Evolutionary conservation across 2,797 vertebrate species (phyloP), one percentile per base, ranked within the genome.

Genomic region (Microcaecilia unicolor): DNA sequence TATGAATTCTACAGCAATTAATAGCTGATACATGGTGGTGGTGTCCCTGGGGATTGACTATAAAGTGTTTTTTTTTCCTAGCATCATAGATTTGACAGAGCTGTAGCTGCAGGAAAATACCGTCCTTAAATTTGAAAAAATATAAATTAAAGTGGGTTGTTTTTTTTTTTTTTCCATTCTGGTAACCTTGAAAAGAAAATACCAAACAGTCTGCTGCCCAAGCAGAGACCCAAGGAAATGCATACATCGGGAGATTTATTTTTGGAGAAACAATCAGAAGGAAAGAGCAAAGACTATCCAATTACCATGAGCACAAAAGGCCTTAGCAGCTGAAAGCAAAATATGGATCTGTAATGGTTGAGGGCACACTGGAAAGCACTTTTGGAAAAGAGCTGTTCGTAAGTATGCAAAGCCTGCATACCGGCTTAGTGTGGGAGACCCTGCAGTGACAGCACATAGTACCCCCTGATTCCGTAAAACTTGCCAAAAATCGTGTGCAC

Each of bases 201-300:
- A n/a, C n/a, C 19, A 2, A n/a, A 13, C 38, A 40, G 11, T 34
- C 45, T 46, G 50, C 50, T 44, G 50, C 43, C 49, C 34, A 42
- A 49, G 25, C 24, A 28, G 40, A 0, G 1, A 38, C 36, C 63
- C 59, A 48, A n/a, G n/a, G n/a, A 68, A 66, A 35, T 54, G 48
- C 52, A 59, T 64, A 64, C 37, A 49, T 59, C 19, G 1, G 1
- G 64, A 50, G 28, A 55, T 68, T n/a, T n/a, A n/a, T n/a, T 57
- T 61, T 64, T 48, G 48, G 55, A 41, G 41, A 61, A 51, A 38
- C 54, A 66, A 62, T 64, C 55, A 61, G 61, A 64, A 48, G 15
- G 34, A 16, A 51, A 23, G 34, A 49, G 3, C 1, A 25, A 31
- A 28, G 51, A 16, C 41, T n/a, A 59, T 44, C 41, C 26, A 54